These are phyloP conservation scores for Aphodius sticticus DNA, from an alignment of 2,888 invertebrate genomes.

Conservation along the genomic window DNA sequence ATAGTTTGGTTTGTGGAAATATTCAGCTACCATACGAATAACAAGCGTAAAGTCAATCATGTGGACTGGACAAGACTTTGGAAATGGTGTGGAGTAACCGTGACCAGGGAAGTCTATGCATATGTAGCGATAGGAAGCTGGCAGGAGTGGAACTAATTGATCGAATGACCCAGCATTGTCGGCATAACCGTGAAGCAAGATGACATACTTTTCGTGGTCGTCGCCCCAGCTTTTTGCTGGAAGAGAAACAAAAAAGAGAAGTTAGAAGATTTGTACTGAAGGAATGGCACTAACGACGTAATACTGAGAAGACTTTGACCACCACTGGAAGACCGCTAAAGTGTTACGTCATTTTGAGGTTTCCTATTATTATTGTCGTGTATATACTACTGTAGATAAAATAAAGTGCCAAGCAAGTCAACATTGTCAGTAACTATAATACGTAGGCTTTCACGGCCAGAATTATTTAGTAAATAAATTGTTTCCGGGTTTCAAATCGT, in stretches of 20 bases:
- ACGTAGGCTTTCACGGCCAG: too few species aligned
- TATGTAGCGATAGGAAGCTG: constrained; percentile 59
- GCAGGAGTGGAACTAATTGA: constrained; percentile 63
- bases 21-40: constrained; percentile 7
- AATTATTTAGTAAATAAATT: too few species aligned
- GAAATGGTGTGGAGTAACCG: constrained; percentile 66
- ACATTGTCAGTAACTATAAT: too few species aligned
- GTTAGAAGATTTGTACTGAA: neutral
- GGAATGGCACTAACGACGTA: too few species aligned
- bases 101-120: constrained; percentile 69
- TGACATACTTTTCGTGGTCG: constrained; percentile 62
- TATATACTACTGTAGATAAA: too few species aligned
- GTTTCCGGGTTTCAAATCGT: too few species aligned
- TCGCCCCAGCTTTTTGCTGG: constrained; percentile 70
- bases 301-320: too few species aligned
- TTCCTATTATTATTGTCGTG: too few species aligned
- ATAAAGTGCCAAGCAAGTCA: too few species aligned
- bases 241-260: constrained; percentile 22
- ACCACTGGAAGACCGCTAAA: too few species aligned
- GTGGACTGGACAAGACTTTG: constrained; percentile 46
- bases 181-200: constrained; percentile 67
- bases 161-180: constrained; percentile 70
- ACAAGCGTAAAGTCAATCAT: constrained; percentile 5
- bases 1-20: constrained; percentile 14
- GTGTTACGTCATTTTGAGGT: too few species aligned